Conservation (phyloP, 1,140 invertebrate species). For the Contarinia nasturtii region DNA sequence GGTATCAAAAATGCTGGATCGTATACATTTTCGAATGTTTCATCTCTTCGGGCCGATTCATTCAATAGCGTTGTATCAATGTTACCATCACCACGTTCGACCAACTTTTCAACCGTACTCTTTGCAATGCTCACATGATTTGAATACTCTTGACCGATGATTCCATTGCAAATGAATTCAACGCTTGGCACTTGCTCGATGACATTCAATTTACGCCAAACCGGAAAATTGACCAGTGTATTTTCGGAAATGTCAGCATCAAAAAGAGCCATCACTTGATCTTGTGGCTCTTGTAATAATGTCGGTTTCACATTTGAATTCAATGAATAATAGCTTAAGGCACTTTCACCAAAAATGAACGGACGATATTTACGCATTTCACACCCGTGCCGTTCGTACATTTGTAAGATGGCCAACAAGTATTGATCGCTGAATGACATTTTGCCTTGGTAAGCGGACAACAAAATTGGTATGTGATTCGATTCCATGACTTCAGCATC, state of each 20-base stretch:
- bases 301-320: conserved; percentile 29
- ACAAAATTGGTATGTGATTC: conserved; percentile 44
- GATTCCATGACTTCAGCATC: conserved; percentile 37
- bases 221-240: conserved; percentile 50
- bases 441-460: conserved; percentile 50
- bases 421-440: conserved; percentile 38
- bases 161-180: conserved; percentile 7
- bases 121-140: conserved; percentile 6
- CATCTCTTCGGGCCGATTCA: conserved; percentile 14
- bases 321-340: conserved; percentile 52
- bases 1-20: conserved; percentile 52
- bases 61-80: conserved; percentile 7
- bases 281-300: conserved; percentile 41
- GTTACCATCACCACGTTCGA: conserved; percentile 10
- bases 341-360: conserved; percentile 59
- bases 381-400: conserved; percentile 37
- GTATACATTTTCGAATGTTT: conserved; percentile 28
- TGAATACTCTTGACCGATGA: conserved; percentile 6
- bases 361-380: conserved; percentile 48
- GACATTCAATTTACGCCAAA: conserved; percentile 17
- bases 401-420: conserved; percentile 36
- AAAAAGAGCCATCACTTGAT: conserved; percentile 51
- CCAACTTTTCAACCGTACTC: conserved; percentile 12
- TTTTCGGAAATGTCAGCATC: conserved; percentile 35
- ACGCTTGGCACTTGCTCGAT: conserved; percentile 12